Evolutionary conservation across 2,113 vertebrate species (phyloP).

Genomic region (Albula goreensis): DNA sequence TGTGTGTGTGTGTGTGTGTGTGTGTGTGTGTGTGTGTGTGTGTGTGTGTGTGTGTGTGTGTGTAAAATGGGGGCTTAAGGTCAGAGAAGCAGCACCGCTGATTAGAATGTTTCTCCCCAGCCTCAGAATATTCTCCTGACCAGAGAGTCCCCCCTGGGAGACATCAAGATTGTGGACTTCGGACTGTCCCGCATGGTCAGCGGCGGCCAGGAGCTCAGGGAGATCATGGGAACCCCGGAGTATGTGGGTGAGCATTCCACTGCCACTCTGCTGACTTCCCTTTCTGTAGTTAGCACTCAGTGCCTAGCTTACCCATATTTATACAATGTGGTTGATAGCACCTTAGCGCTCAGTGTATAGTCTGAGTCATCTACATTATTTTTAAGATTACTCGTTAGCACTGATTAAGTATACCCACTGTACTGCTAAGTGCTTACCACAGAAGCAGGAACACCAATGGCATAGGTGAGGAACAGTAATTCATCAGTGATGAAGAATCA

Average conservation of each 20-base stretch:
- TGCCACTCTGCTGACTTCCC: too few species aligned
- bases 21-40: not conserved
- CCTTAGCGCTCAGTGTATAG: too few species aligned
- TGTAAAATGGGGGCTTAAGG: not conserved
- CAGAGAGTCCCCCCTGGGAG: slow-evolving; percentile 30
- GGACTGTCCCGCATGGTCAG: slow-evolving; percentile 34
- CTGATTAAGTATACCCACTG: too few species aligned
- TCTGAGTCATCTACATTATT: too few species aligned
- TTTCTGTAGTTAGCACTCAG: too few species aligned
- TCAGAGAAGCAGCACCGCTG: too few species aligned
- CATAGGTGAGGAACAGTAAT: too few species aligned
- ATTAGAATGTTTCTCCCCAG: not conserved
- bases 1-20: not conserved
- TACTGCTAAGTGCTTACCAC: too few species aligned
- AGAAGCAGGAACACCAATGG: too few species aligned
- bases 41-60: not conserved
- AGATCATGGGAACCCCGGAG: slow-evolving; percentile 43
- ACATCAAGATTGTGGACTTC: slow-evolving; percentile 41
- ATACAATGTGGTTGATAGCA: too few species aligned
- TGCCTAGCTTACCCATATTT: too few species aligned
- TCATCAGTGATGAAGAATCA: not conserved
- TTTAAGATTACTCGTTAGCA: too few species aligned
- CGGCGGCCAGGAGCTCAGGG: slow-evolving; percentile 33
- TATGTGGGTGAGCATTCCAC: slow-evolving; percentile 31
- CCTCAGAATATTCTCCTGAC: slow-evolving; percentile 42